A percentile compares a stretch with the other conserved stretches of the same genome.
phyloP scores from a whole-genome alignment of 2,888 invertebrate genomes.

The Polyploca ridens region DNA sequence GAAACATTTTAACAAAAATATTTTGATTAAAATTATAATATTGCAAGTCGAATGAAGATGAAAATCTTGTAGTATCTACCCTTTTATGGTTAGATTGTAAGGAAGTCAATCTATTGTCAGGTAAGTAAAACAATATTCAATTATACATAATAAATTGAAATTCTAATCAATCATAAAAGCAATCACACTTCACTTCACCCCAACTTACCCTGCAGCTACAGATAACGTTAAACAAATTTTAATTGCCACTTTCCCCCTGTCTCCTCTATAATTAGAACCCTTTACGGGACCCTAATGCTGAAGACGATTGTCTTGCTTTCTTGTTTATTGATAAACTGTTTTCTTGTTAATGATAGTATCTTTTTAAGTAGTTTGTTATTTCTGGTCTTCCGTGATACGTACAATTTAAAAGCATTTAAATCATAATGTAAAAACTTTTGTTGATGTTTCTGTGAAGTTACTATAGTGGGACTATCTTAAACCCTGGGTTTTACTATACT shows the following conservation, averaged over 20 bases:
- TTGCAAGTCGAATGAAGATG: too few species aligned
- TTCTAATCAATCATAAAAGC: slow-evolving; percentile 39
- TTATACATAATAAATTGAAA: slow-evolving; percentile 37
- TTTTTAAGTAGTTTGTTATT: background rate
- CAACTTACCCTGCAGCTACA: slow-evolving; percentile 38
- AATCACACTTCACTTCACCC: slow-evolving; percentile 30
- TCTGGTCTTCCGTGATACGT: background rate
- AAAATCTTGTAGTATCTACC: background rate
- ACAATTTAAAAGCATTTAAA: too few species aligned
- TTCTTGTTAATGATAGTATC: background rate
- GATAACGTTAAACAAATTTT: slow-evolving; percentile 53
- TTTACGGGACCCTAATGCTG: slow-evolving; percentile 36
- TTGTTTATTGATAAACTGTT: slow-evolving; percentile 34
- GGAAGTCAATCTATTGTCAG: background rate
- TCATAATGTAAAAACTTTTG: too few species aligned
- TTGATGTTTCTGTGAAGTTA: too few species aligned
- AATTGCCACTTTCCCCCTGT: slow-evolving; percentile 48
- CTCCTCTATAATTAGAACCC: slow-evolving; percentile 30
- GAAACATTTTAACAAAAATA: too few species aligned
- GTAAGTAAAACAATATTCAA: slow-evolving; percentile 5
- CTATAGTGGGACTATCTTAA: too few species aligned
- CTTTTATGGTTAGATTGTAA: background rate
- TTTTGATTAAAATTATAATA: too few species aligned
- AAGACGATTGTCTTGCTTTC: slow-evolving; percentile 49
- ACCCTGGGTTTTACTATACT: too few species aligned